phyloP scores from a whole-genome alignment of 2,888 invertebrate species.

The Vanessa cardui region DNA sequence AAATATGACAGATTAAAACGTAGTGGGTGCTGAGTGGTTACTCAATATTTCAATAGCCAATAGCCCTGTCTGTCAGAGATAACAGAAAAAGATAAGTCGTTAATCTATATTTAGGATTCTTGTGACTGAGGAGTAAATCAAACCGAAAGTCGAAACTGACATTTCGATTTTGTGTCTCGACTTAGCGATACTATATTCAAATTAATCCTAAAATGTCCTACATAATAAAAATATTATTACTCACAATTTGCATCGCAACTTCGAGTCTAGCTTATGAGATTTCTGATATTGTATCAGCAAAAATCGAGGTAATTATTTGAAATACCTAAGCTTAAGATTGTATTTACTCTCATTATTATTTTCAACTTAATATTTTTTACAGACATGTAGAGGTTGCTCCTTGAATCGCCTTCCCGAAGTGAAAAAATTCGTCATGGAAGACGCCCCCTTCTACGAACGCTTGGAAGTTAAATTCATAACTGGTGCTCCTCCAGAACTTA shows the following conservation, averaged over 20 bases:
- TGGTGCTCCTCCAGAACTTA: constrained; percentile 85
- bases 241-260: constrained; percentile 48
- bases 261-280: constrained; percentile 53
- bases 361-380: constrained; percentile 34
- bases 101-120: no score
- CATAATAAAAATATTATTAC: constrained; percentile 42
- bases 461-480: constrained; percentile 86
- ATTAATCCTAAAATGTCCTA: constrained; percentile 44
- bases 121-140: no score
- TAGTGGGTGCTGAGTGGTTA: no score
- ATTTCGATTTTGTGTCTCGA: no score
- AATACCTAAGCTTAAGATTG: background rate
- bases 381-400: constrained; percentile 88
- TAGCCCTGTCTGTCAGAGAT: no score
- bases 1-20: no score
- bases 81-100: no score
- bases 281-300: constrained; percentile 66
- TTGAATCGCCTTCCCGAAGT: constrained; percentile 86
- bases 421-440: constrained; percentile 85
- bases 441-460: constrained; percentile 84
- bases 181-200: background rate
- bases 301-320: constrained; percentile 67
- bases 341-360: background rate
- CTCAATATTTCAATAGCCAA: no score
- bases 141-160: no score